phyloP scores from a whole-genome alignment of 2,113 vertebrate species.

The Ornithorhynchus anatinus region DNA sequence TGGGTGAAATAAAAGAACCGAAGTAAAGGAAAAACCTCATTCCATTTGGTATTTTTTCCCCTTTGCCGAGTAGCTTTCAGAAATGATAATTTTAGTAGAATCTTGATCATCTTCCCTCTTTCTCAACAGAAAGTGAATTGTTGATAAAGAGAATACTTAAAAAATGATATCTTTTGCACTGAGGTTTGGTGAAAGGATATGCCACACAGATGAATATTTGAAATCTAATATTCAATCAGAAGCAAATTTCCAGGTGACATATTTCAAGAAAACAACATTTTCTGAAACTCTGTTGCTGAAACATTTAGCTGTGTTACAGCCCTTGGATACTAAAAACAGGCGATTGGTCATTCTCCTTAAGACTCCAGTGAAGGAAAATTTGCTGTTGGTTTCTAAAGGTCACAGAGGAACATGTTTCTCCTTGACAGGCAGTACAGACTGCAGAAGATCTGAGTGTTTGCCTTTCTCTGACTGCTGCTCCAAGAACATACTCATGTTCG shows the following conservation, averaged over 20 bases:
- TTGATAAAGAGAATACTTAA: not conserved
- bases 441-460: not conserved
- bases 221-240: not conserved
- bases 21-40: not conserved
- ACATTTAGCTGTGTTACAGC: not conserved
- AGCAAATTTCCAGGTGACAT: not conserved
- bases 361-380: not conserved
- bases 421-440: not conserved
- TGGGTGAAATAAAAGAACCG: not conserved
- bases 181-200: not conserved
- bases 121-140: not conserved
- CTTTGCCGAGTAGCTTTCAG: not conserved
- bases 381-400: not conserved
- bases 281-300: not conserved
- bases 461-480: not conserved
- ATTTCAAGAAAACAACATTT: constrained; percentile 8
- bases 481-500: not conserved
- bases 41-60: not conserved
- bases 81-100: not conserved
- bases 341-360: constrained; percentile 6
- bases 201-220: not conserved
- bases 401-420: constrained; percentile 4
- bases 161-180: not conserved
- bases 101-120: not conserved
- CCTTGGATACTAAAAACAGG: not conserved